phyloP scores from a whole-genome alignment of 1,140 invertebrate genomes.

The Eubasilissa regina region DNA sequence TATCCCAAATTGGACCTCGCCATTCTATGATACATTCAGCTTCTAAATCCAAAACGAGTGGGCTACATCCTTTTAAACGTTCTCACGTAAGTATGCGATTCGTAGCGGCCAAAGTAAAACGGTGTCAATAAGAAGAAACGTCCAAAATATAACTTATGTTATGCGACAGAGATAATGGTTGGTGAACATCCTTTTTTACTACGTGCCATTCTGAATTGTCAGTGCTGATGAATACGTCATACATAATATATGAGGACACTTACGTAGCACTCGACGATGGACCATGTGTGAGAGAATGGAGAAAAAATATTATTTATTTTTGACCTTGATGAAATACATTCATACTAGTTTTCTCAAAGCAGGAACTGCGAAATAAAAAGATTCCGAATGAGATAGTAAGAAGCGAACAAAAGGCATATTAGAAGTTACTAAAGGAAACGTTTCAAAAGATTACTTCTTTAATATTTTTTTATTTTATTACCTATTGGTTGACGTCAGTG shows the following conservation, averaged over 20 bases:
- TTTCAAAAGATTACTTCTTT: too few relatives aligned
- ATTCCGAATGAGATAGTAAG: too few relatives aligned
- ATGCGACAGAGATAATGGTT: too few relatives aligned
- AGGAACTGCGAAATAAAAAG: constrained; percentile 49
- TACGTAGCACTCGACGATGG: constrained; percentile 27
- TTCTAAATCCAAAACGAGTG: constrained; percentile 29
- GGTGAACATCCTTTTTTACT: too few relatives aligned
- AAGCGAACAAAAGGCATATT: too few relatives aligned
- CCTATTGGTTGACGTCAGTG: too few relatives aligned
- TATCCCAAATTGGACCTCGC: constrained; percentile 41
- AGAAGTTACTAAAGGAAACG: too few relatives aligned
- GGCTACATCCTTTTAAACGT: constrained; percentile 32
- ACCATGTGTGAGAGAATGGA: constrained; percentile 36
- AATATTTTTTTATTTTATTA: too few relatives aligned
- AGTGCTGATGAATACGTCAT: too few relatives aligned
- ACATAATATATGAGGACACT: constrained; percentile 39
- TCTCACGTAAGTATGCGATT: background rate
- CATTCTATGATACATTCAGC: constrained; percentile 12
- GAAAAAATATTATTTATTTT: constrained; percentile 56
- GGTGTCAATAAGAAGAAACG: constrained; percentile 4
- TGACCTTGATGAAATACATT: constrained; percentile 55
- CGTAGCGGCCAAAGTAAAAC: background rate
- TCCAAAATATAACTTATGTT: background rate
- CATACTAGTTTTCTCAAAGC: constrained; percentile 49
- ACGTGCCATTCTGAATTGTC: too few relatives aligned